Base-by-base conservation (phyloP, 2,113 vertebrate species). In the Drymodes brunneopygia region DNA sequence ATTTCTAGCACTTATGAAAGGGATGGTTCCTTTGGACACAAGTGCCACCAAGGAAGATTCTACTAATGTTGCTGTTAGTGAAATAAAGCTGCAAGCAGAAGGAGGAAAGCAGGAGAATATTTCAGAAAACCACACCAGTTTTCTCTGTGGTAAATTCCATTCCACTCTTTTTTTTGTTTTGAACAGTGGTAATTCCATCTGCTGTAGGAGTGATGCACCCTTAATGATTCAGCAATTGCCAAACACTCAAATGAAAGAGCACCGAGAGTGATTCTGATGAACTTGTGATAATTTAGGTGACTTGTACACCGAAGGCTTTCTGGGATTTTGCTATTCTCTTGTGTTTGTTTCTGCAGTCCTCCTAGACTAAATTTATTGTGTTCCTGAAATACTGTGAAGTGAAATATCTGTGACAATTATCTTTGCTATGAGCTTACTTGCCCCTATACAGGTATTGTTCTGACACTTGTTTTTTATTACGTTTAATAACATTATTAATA, bases 61-160 rank as follows among this genome's bases (percentile, higher is more conserved):
- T 36, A 6, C 73, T 67, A 42, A 53, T 33, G 47, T 21, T 72
- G 40, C 83, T 61, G 23, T 71, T 77, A 92, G 64, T 94, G 94
- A 95, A 81, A 92, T 25, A 73, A 93, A 96, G 72, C 71, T 72
- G 53, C 90, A 89, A 70, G 58, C 85, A 92, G 95, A 94, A 94
- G 92, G 81, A 81, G 48, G 93, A 67, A 96, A 94, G 47, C 80
- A 77, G 35, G 95, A 97, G 86, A 90, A 54, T 57, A 45, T 60
- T 74, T 77, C 82, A 57, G 45, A 56, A 72, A 91, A 94, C 17
- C 48, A 61, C 19, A 31, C n/a, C 90, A 60, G 20, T 60, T 92
- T 96, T 81, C 71, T 48, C 50, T 90, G 64, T 89, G 70, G 86
- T 90, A 95, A 95, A 89, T 88, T 86, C 53, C 48, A 62, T 72